phyloP scores from a whole-genome alignment of 2,888 invertebrate species.

The Maniola hyperantus region DNA sequence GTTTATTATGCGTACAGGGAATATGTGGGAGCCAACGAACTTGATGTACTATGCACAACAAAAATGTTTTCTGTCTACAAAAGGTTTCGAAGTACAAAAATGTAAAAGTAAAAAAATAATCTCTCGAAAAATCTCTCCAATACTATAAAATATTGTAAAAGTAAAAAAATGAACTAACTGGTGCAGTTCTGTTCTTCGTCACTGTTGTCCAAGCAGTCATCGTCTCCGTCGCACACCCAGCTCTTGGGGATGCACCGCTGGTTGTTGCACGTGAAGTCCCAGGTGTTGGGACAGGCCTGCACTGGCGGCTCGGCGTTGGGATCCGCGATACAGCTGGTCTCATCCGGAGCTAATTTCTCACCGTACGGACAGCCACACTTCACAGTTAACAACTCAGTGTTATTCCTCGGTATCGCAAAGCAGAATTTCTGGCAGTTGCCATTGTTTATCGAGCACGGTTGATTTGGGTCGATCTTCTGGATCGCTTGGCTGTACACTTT shows the following conservation, averaged over 20 bases:
- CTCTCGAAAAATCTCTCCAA: no score
- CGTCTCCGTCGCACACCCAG: slow-evolving; percentile 98
- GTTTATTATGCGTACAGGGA: no score
- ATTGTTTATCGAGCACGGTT: slow-evolving; percentile 92
- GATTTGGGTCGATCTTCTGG: slow-evolving; percentile 86
- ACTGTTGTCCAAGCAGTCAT: slow-evolving; percentile 97
- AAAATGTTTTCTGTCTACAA: no score
- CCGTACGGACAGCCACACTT: slow-evolving; percentile 97
- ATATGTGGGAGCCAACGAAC: no score
- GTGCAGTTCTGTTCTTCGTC: slow-evolving; percentile 98
- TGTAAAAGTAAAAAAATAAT: background rate
- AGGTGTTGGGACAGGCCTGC: slow-evolving; percentile 93
- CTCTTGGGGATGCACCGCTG: slow-evolving; percentile 95
- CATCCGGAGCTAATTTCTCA: slow-evolving; percentile 89
- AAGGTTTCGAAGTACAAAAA: background rate
- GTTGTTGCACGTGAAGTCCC: slow-evolving; percentile 97
- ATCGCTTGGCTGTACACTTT: slow-evolving; percentile 91
- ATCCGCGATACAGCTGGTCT: slow-evolving; percentile 88
- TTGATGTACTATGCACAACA: no score
- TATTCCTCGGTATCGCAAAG: slow-evolving; percentile 91
- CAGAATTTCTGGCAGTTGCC: slow-evolving; percentile 98
- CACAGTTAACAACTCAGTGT: slow-evolving; percentile 79
- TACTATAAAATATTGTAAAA: no score
- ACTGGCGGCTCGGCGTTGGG: slow-evolving; percentile 93
- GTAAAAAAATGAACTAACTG: slow-evolving; percentile 80